Evolutionary conservation across 2,797 vertebrate species (phyloP).

Genomic region (Acridotheres tristis): DNA sequence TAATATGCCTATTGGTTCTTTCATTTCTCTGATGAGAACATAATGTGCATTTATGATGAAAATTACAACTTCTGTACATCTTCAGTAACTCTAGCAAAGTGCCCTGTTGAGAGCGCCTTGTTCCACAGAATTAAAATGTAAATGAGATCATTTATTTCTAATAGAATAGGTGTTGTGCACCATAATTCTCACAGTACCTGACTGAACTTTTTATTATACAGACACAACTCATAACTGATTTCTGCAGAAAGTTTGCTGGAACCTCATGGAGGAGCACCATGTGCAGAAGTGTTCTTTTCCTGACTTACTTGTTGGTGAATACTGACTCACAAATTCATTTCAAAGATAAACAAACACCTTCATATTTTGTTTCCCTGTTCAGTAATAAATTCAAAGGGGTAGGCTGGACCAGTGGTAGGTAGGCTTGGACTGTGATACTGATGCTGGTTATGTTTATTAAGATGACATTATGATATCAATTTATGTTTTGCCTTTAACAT

Average conservation of each 20-base stretch:
- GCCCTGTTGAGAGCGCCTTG: slow-evolving; percentile 11
- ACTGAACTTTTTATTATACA: not conserved
- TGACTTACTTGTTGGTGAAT: not conserved
- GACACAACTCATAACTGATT: not conserved
- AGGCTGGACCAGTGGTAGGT: not conserved
- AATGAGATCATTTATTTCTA: slow-evolving; percentile 44
- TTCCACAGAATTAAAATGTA: slow-evolving; percentile 36
- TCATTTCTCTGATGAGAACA: slow-evolving; percentile 15
- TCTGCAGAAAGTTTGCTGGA: not conserved
- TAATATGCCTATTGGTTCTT: slow-evolving; percentile 5
- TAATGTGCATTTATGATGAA: slow-evolving; percentile 45
- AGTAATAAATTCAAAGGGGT: not conserved
- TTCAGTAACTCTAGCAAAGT: slow-evolving; percentile 40
- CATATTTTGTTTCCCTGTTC: not conserved
- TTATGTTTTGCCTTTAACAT: slow-evolving; percentile 30
- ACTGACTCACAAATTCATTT: not conserved
- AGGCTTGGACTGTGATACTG: not conserved
- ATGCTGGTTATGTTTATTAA: slow-evolving; percentile 5
- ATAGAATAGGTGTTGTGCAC: not conserved
- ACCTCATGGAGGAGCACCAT: not conserved
- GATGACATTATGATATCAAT: not conserved
- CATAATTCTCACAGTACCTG: not conserved
- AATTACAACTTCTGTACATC: slow-evolving; percentile 21
- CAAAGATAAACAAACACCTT: not conserved
- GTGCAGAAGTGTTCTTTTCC: not conserved